Base-by-base conservation (phyloP, 2,113 vertebrate genomes). In the human (Homo sapiens) region DNA sequence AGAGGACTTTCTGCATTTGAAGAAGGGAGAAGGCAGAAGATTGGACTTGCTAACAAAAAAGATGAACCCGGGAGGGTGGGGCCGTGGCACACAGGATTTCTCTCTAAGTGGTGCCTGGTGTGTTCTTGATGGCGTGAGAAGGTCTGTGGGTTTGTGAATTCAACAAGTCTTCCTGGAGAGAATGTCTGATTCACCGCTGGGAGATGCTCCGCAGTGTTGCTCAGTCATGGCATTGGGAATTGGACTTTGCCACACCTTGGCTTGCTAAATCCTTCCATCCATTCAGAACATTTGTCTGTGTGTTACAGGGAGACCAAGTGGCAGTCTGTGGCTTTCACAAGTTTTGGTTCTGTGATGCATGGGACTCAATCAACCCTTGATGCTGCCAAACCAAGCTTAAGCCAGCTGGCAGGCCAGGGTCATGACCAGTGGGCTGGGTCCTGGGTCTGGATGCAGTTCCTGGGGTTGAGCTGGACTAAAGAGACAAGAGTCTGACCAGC, bases 71-170 rank as follows among this genome's bases (percentile, higher is more conserved):
- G 50, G 82, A n/a, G 35, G 45, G 27, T 17, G 59, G 76, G 76
- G 27, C 13, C 0, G 0, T 25, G 35, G 72, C n/a, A 43, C 1
- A 0, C 7, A 68, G 23, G 38, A 11, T 23, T 83, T 38, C 84
- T 72, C 68, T 50, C 20, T 9, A 0, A 2, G 6, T 17, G 9
- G 9, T 50, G 35, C 12, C 5, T 8, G 30, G 1, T 16, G 25
- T 38, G 70, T 57, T 38, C 38, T 68, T 13, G 6, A 17, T 78
- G 83, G 32, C 10, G 32, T 2, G 32, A 16, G 76, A 80, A 70
- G 72, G 55, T 43, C 55, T 48, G n/a, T 68, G 8, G 16, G 80
- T 9, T 1, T 68, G n/a, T 79, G 93, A 43, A 3, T 27, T 50
- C 38, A 10, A 3, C 88, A 11, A 38, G 38, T 32, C 40, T 79